A percentile compares a stretch with the other conserved stretches of the same genome.
Conservation (phyloP, 2,113 vertebrate species). For the Pachyramphus minor region DNA sequence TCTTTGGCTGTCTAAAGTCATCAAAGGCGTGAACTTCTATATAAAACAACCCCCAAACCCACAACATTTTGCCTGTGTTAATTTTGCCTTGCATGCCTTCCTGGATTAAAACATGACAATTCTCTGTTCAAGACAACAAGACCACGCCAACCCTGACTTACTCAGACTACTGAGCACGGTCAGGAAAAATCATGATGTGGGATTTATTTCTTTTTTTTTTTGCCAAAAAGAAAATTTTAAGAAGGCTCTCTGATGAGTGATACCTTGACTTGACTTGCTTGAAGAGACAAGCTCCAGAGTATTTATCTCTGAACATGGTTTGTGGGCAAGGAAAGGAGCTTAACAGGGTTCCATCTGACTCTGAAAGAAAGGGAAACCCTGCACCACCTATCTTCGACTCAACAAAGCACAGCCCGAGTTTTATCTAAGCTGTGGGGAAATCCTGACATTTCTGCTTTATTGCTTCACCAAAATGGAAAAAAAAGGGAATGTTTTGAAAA, state of each 20-base stretch:
- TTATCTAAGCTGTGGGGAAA: neutral
- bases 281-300: neutral
- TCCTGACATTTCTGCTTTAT: neutral
- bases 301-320: neutral
- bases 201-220: neutral
- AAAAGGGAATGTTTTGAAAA: neutral
- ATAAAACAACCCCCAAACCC: neutral
- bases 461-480: neutral
- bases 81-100: neutral
- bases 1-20: neutral
- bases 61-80: neutral
- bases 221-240: neutral
- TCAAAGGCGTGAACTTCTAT: neutral
- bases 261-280: neutral
- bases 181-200: neutral
- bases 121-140: neutral
- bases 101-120: neutral
- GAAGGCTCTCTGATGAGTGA: neutral
- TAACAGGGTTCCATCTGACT: neutral
- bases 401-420: neutral
- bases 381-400: neutral
- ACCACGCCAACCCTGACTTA: neutral
- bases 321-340: neutral
- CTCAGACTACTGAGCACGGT: neutral
- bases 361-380: neutral